Evolutionary conservation across 1,140 invertebrate genomes (phyloP).

Genomic region (Cylas formicarius): DNA sequence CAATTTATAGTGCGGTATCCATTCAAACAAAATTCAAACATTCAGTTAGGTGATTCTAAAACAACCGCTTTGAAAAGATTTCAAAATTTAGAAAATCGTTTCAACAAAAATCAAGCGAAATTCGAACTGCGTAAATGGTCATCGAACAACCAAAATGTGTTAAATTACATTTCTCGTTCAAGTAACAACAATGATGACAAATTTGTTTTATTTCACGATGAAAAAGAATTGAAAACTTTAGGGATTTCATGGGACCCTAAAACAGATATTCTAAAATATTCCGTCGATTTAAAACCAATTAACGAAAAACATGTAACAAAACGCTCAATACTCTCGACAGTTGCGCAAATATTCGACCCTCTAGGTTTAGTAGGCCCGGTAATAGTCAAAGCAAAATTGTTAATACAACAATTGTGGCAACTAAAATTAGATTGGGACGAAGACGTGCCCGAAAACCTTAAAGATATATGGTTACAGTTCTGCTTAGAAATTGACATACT

Average conservation of each 20-base stretch:
- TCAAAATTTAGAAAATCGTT: too few relatives aligned
- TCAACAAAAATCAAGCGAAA: too few relatives aligned
- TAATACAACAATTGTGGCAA: constrained; percentile 41
- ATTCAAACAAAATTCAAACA: too few relatives aligned
- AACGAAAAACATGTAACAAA: constrained; percentile 22
- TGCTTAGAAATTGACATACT: neutral
- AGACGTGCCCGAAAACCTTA: neutral
- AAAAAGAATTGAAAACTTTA: constrained; percentile 13
- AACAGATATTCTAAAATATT: constrained; percentile 26
- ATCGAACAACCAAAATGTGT: too few relatives aligned
- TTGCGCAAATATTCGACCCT: constrained; percentile 31
- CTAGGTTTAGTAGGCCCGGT: constrained; percentile 34
- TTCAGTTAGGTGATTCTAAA: too few relatives aligned
- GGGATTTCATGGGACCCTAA: constrained; percentile 30
- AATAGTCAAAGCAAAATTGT: constrained; percentile 37
- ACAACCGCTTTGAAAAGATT: too few relatives aligned
- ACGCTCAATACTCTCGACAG: constrained; percentile 27
- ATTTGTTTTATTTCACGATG: neutral
- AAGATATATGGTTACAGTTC: constrained; percentile 2
- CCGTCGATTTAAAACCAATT: constrained; percentile 18
- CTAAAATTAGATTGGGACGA: constrained; percentile 41
- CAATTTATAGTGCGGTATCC: constrained; percentile 2
- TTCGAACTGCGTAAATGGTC: too few relatives aligned
- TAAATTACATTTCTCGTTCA: too few relatives aligned
- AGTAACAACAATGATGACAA: too few relatives aligned